Conservation (phyloP, 53 echinoderm and acorn worm genomes). For the Echinometra lucunter region DNA sequence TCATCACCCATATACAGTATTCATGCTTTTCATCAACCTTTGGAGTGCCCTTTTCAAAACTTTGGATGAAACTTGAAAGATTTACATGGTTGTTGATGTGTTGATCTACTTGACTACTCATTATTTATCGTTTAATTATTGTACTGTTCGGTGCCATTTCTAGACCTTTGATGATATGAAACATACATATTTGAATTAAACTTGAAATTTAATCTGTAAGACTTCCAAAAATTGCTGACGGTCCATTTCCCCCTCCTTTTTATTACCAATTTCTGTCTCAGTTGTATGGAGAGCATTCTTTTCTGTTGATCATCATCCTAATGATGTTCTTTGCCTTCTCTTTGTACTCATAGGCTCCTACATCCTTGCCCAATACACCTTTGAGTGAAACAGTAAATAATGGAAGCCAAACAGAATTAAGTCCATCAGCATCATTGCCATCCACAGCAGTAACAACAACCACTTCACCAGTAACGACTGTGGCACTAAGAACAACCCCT, state of each 20-base stretch:
- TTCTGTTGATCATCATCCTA: background rate
- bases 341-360: constrained; percentile 3
- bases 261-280: background rate
- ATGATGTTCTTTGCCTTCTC: background rate
- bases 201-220: background rate
- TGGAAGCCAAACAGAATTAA: no score
- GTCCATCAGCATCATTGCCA: background rate
- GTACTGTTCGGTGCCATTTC: background rate
- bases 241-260: background rate
- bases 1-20: background rate
- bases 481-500: background rate
- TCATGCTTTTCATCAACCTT: background rate
- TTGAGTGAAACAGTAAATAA: background rate
- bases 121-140: no score
- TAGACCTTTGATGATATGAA: background rate
- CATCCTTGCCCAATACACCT: background rate
- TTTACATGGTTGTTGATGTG: background rate
- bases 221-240: background rate
- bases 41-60: background rate
- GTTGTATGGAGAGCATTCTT: background rate
- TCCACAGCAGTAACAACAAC: background rate
- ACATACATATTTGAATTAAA: background rate
- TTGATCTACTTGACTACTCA: background rate
- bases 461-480: background rate
- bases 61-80: background rate